Evolutionary conservation across 2,888 invertebrate genomes (phyloP).

Genomic region (Mythimna vitellina): DNA sequence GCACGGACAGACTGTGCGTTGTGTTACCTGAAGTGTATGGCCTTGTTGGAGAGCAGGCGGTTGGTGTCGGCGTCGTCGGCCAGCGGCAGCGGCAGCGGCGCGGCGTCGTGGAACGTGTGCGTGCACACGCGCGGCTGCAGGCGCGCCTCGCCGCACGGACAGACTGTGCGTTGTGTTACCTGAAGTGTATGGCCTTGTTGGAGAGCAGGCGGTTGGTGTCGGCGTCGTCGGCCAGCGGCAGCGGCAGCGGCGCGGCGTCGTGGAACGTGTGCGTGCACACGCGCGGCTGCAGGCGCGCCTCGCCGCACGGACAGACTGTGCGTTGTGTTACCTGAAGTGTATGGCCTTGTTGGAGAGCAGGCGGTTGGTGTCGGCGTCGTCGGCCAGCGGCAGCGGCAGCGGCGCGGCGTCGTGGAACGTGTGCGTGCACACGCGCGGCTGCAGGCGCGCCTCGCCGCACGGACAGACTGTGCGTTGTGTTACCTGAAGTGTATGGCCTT

Average conservation of each 20-base stretch:
- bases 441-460: constrained; percentile 96
- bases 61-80: constrained; percentile 96
- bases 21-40: constrained; percentile 95
- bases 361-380: constrained; percentile 96
- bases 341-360: constrained; percentile 97
- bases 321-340: constrained; percentile 92
- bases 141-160: constrained; percentile 97
- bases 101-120: constrained; percentile 94
- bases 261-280: constrained; percentile 95
- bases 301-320: constrained; percentile 96
- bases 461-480: constrained; percentile 88
- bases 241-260: constrained; percentile 94
- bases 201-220: constrained; percentile 98
- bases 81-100: constrained; percentile 95
- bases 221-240: constrained; percentile 94
- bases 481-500: constrained; percentile 97
- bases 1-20: constrained; percentile 92
- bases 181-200: constrained; percentile 97
- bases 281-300: constrained; percentile 94
- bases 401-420: constrained; percentile 94
- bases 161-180: constrained; percentile 82
- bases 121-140: constrained; percentile 94
- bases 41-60: constrained; percentile 96
- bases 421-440: constrained; percentile 94
- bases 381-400: constrained; percentile 94